Percentiles rank a stretch among this genome's conserved stretches.
Evolutionary conservation across 2,888 invertebrate genomes (phyloP).

Genomic region (Temnothorax rugatulus): DNA sequence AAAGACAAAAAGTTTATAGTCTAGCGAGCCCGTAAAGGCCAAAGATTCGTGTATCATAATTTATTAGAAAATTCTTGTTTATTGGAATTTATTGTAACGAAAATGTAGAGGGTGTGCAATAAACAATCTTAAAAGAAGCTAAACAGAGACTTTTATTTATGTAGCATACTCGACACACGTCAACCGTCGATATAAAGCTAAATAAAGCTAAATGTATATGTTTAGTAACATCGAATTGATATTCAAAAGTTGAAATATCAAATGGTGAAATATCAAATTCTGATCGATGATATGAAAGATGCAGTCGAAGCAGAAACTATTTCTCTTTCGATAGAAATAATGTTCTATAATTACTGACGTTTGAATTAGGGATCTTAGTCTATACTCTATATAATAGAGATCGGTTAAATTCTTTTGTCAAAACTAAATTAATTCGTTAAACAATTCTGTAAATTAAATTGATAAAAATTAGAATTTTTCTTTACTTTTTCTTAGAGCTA

Average conservation of each 20-base stretch:
- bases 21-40: too few relatives aligned
- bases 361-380: neutral
- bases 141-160: neutral
- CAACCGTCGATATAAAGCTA: neutral
- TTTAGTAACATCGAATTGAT: neutral
- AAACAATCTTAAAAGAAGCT: neutral
- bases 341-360: slow-evolving; percentile 52
- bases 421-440: neutral
- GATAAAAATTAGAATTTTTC: neutral
- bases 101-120: too few relatives aligned
- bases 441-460: neutral
- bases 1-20: too few relatives aligned
- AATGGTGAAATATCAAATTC: neutral
- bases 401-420: neutral
- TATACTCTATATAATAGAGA: neutral
- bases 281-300: neutral
- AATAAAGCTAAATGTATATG: neutral
- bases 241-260: neutral
- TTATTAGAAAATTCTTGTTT: too few relatives aligned
- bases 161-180: neutral
- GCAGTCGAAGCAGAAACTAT: neutral
- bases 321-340: neutral
- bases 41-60: too few relatives aligned
- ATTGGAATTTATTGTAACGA: too few relatives aligned
- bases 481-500: neutral